Percentiles rank a stretch among this genome's conserved stretches.
These are phyloP conservation scores for Linyphia triangularis DNA, from an alignment of 2,888 invertebrate genomes.

Conservation along the genomic window DNA sequence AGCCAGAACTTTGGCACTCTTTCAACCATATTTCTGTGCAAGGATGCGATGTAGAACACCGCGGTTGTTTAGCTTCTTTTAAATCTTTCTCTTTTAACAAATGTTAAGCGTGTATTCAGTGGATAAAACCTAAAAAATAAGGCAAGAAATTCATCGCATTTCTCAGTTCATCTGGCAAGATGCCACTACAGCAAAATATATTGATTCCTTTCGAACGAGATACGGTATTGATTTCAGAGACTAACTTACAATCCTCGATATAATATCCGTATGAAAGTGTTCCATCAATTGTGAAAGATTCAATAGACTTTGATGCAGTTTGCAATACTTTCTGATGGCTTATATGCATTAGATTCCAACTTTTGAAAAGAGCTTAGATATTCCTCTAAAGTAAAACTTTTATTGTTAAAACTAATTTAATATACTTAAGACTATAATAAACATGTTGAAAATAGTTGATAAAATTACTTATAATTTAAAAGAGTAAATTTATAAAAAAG, in stretches of 20 bases:
- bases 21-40: neutral
- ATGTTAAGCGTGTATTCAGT: neutral
- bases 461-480: no score
- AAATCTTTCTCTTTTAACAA: neutral
- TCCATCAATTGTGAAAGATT: neutral
- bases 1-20: neutral
- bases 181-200: constrained; percentile 12
- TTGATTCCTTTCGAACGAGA: neutral
- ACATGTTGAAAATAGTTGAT: no score
- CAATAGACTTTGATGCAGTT: neutral
- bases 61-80: neutral
- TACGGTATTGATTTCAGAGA: constrained; percentile 3
- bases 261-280: neutral
- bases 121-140: neutral
- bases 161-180: constrained; percentile 15
- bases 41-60: neutral
- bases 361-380: neutral
- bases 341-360: neutral
- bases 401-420: neutral
- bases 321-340: neutral
- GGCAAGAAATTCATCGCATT: neutral
- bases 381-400: neutral
- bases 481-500: no score
- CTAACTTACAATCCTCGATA: neutral
- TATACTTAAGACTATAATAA: neutral